Evolutionary conservation across 2,888 invertebrate genomes (phyloP), one percentile per base, ranked within the genome.

Genomic region (Sicus ferrugineus): DNA sequence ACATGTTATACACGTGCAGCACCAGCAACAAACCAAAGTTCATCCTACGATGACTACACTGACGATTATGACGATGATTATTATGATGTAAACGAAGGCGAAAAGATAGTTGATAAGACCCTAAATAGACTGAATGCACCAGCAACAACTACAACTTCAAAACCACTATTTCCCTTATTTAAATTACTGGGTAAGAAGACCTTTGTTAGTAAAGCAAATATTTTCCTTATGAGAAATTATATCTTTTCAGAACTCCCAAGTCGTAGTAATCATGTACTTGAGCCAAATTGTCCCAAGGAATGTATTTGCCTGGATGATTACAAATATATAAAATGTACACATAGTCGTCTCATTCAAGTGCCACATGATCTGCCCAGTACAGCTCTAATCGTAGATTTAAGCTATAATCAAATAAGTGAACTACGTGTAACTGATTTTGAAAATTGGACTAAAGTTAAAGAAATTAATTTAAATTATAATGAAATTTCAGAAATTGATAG

Each of bases 341-440:
- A 87, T 74, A 85, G 83, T 68, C 85, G 82, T 42, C 80, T 89
- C 67, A 86, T 85, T 21, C 85, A 87, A 76, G 83, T 89, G 64
- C 89, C 89, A 31, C 75, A 82, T 56, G 79, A 83, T 76, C 70
- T 85, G 72, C 85, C 86, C 14, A 75, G 75, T 64, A 81, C 77
- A 72, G 80, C 80, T 19, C 73, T 79, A 52, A 79, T 80, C 46
- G 73, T 86, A 75, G 82, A 85, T 75, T 79, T 86, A 76, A 84
- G 85, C 72, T 71, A 81, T 68, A 85, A 85, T 78, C 74, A 75
- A 34, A 83, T 85, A 66, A 74, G 72, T 19, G 76, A 81, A 73
- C 70, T 85, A 70, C 77, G 78, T 56, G 73, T 78, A 11, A 77
- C 76, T 61, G 81, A 81, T 70, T 84, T 85, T 71, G 73, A 75